Conservation (phyloP, 2,888 invertebrate genomes). For the Raillietiella orientalis region DNA sequence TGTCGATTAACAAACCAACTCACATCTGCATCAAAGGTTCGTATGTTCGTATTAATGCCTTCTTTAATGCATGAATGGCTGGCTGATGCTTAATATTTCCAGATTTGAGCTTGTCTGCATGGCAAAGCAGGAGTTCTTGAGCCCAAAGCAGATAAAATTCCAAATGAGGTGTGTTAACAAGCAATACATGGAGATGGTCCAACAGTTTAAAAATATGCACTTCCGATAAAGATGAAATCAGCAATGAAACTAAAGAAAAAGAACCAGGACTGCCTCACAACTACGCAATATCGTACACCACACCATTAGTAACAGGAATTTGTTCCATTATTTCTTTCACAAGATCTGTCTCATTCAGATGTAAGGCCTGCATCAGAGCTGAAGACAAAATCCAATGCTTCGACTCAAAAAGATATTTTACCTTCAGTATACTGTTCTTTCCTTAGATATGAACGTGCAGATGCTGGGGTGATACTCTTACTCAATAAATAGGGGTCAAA, state of each 20-base stretch:
- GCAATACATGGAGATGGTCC: conserved; percentile 27
- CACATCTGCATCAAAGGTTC: conserved; percentile 54
- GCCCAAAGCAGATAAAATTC: conserved; percentile 67
- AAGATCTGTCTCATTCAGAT: conserved; percentile 41
- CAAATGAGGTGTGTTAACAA: conserved; percentile 47
- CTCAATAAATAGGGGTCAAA: conserved; percentile 85
- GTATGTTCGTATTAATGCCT: conserved; percentile 38
- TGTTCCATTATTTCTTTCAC: conserved; percentile 48
- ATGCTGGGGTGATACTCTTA: conserved; percentile 40
- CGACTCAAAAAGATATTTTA: conserved; percentile 8
- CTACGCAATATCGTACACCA: neutral
- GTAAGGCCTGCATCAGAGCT: conserved; percentile 53
- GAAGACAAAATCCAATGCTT: conserved; percentile 9
- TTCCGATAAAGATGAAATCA: conserved; percentile 29
- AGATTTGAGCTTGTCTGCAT: conserved; percentile 18
- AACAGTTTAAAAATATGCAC: conserved; percentile 41
- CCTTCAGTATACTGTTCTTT: conserved; percentile 26
- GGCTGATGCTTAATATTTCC: conserved; percentile 22
- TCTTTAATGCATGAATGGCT: conserved; percentile 35
- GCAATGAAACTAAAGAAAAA: conserved; percentile 32
- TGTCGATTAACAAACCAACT: conserved; percentile 16
- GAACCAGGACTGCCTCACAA: conserved; percentile 5
- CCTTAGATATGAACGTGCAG: conserved; percentile 22
- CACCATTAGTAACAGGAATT: conserved; percentile 19
- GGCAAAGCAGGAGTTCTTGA: conserved; percentile 26